A percentile compares a stretch with the other conserved stretches of the same genome.
Conservation (phyloP, 1,140 invertebrate species). For the Drosophila azteca region DNA sequence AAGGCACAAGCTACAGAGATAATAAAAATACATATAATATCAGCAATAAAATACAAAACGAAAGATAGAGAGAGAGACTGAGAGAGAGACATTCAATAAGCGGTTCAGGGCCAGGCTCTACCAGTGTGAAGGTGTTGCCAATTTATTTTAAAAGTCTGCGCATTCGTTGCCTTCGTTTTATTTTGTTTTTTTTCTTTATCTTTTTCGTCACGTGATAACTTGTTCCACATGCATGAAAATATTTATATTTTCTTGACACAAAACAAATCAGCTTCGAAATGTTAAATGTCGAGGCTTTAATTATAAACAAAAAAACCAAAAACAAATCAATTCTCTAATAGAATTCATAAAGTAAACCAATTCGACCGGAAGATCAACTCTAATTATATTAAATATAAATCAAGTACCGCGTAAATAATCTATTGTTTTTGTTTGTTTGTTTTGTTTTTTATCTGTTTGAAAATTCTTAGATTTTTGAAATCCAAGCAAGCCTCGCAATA, state of each 20-base stretch:
- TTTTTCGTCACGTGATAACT: slow-evolving; percentile 66
- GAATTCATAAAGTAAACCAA: not conserved
- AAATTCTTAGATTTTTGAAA: not conserved
- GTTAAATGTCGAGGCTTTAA: slow-evolving; percentile 48
- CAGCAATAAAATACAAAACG: slow-evolving; percentile 21
- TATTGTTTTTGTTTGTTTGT: slow-evolving; percentile 1
- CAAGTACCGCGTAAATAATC: slow-evolving; percentile 22
- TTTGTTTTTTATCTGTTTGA: not conserved
- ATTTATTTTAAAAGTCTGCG: slow-evolving; percentile 72
- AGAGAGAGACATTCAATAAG: slow-evolving; percentile 70
- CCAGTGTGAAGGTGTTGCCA: slow-evolving; percentile 67
- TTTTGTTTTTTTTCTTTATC: slow-evolving; percentile 15
- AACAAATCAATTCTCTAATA: slow-evolving; percentile 30
- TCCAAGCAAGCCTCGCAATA: slow-evolving; percentile 21
- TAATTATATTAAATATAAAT: slow-evolving; percentile 27
- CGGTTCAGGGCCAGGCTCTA: slow-evolving; percentile 69
- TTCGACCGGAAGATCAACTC: not conserved
- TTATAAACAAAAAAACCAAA: slow-evolving; percentile 42
- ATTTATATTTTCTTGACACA: slow-evolving; percentile 52
- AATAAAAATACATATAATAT: slow-evolving; percentile 10
- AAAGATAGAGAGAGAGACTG: slow-evolving; percentile 21
- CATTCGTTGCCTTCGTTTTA: slow-evolving; percentile 32
- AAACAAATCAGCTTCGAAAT: slow-evolving; percentile 39
- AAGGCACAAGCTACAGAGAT: slow-evolving; percentile 26
- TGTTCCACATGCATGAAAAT: slow-evolving; percentile 69